Conservation (phyloP, 2,797 vertebrate species). For the Threskiornis aethiopicus region DNA sequence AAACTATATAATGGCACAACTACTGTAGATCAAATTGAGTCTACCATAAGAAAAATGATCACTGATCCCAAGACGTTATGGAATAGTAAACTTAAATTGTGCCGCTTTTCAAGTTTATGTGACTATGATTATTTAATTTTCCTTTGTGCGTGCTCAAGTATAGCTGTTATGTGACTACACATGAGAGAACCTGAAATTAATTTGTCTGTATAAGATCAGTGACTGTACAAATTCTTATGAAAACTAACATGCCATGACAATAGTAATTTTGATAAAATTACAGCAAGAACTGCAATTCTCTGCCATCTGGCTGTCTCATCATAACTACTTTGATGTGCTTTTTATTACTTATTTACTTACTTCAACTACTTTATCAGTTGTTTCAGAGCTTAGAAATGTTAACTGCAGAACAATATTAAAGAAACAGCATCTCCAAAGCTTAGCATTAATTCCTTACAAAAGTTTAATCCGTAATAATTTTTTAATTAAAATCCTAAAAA, state of each 20-base stretch:
- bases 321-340: conserved; percentile 79
- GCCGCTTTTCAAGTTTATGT: conserved; percentile 78
- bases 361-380: conserved; percentile 70
- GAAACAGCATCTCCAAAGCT: conserved; percentile 24
- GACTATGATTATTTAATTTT: conserved; percentile 85
- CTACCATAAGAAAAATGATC: conserved; percentile 75
- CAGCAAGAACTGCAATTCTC: conserved; percentile 78
- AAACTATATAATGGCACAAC: conserved; percentile 70
- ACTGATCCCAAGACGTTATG: conserved; percentile 74
- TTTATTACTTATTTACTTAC: conserved; percentile 82
- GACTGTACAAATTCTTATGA: conserved; percentile 83
- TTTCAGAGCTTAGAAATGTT: conserved; percentile 57
- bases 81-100: conserved; percentile 80
- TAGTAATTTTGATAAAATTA: conserved; percentile 86
- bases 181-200: conserved; percentile 85
- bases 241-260: conserved; percentile 85
- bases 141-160: conserved; percentile 82
- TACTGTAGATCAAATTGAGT: conserved; percentile 72
- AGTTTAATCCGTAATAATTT: not conserved
- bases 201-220: conserved; percentile 84
- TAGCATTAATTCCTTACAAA: not conserved
- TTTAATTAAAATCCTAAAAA: conserved; percentile 30
- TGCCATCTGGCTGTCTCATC: conserved; percentile 82
- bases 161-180: conserved; percentile 82
- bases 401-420: conserved; percentile 44